A percentile compares a stretch with the other conserved stretches of the same genome.
Evolutionary conservation across 2,888 invertebrate genomes (phyloP).

Genomic region (Tupiocoris notatus): DNA sequence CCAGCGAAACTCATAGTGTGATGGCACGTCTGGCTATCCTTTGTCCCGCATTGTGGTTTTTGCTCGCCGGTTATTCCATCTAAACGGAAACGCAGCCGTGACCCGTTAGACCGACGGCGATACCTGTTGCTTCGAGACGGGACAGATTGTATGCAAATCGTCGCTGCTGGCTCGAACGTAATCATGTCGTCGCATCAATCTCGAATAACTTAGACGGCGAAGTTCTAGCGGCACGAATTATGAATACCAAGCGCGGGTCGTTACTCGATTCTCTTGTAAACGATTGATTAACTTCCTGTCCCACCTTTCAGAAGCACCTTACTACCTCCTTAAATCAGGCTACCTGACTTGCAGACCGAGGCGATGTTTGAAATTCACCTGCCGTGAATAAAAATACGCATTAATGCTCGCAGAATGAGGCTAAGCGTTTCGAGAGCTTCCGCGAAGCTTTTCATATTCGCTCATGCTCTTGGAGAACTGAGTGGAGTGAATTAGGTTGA

Average conservation of each 20-base stretch:
- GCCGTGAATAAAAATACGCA: background rate
- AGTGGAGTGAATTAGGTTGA: too few species aligned
- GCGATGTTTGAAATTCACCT: background rate
- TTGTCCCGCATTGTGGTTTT: too few species aligned
- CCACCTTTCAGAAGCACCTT: background rate
- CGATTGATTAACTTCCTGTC: background rate
- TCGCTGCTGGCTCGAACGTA: slow-evolving; percentile 3
- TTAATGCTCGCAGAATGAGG: background rate
- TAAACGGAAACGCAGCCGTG: background rate
- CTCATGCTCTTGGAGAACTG: too few species aligned
- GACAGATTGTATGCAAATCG: slow-evolving; percentile 29
- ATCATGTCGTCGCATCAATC: slow-evolving; percentile 12
- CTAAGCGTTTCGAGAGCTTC: background rate
- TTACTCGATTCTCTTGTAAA: background rate
- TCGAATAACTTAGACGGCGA: slow-evolving; percentile 9
- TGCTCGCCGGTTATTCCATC: background rate
- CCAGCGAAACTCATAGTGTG: too few species aligned
- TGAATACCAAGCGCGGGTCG: background rate
- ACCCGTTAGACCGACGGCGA: slow-evolving; percentile 18
- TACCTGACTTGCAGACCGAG: background rate
- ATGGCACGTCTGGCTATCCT: too few species aligned
- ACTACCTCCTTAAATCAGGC: background rate
- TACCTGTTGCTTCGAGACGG: slow-evolving; percentile 12
- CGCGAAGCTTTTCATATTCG: too few species aligned
- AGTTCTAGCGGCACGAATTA: background rate